These are phyloP conservation scores for Pseudomyrmex sp. DNA, from an alignment of 1,140 invertebrate genomes.

Conservation along the genomic window DNA sequence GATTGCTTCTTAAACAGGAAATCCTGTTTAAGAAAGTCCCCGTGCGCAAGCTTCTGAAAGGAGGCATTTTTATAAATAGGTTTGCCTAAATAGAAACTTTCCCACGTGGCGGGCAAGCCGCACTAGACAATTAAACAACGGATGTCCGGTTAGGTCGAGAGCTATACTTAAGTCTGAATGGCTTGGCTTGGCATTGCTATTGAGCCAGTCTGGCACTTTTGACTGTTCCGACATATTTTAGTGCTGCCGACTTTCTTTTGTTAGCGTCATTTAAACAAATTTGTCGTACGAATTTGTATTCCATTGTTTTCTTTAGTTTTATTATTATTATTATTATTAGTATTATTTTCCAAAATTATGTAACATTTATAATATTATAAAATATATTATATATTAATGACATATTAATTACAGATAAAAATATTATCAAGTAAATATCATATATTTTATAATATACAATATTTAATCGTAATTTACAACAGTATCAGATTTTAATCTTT, in stretches of 20 bases:
- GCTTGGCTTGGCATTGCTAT: conserved; percentile 70
- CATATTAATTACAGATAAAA: neutral
- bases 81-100: conserved; percentile 78
- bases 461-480: neutral
- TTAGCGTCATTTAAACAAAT: conserved; percentile 19
- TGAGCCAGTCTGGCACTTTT: conserved; percentile 50
- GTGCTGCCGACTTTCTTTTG: conserved; percentile 14
- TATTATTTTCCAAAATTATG: conserved; percentile 3
- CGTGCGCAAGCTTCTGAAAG: conserved; percentile 48
- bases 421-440: conserved; percentile 1
- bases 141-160: conserved; percentile 74
- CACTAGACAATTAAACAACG: conserved; percentile 79
- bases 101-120: conserved; percentile 71
- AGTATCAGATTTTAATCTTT: neutral
- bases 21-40: conserved; percentile 74
- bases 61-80: conserved; percentile 66
- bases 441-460: neutral
- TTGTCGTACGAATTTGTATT: neutral
- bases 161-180: conserved; percentile 73
- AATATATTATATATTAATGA: neutral
- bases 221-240: conserved; percentile 37
- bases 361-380: neutral
- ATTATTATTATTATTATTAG: neutral
- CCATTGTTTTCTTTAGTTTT: neutral
- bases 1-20: conserved; percentile 73